phyloP scores from a whole-genome alignment of 1,140 invertebrate genomes.

The Eriosoma lanigerum region DNA sequence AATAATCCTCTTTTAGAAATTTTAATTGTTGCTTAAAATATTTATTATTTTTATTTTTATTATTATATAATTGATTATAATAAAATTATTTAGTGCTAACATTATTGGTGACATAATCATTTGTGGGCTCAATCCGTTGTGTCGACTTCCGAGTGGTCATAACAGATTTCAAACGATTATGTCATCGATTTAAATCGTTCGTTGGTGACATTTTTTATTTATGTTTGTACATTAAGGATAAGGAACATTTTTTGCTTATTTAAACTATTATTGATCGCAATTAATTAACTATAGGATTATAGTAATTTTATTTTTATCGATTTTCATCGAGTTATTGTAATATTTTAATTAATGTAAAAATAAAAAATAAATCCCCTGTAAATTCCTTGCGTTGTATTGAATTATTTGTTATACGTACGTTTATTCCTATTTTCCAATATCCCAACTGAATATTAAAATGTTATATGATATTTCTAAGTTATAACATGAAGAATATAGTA shows the following conservation, averaged over 20 bases:
- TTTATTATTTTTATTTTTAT: conserved; percentile 41
- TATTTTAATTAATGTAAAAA: conserved; percentile 49
- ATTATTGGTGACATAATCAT: conserved; percentile 47
- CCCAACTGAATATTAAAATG: too few species aligned
- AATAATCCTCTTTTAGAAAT: conserved; percentile 44
- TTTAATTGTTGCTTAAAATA: conserved; percentile 49
- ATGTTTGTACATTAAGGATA: conserved; percentile 47
- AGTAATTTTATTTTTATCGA: conserved; percentile 49
- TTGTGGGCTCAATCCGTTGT: conserved; percentile 49
- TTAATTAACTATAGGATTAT: conserved; percentile 50
- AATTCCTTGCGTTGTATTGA: neutral
- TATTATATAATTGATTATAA: conserved; percentile 42
- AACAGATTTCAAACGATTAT: conserved; percentile 37
- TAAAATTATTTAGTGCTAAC: conserved; percentile 43
- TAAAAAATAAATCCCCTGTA: conserved; percentile 47
- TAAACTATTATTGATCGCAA: conserved; percentile 35
- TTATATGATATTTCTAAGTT: too few species aligned
- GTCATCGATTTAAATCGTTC: conserved; percentile 40
- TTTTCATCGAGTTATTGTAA: conserved; percentile 48
- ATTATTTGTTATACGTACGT: neutral
- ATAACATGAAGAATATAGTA: too few species aligned
- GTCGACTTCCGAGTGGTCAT: conserved; percentile 47
- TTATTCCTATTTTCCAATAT: neutral
- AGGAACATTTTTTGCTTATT: conserved; percentile 41
- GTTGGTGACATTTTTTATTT: conserved; percentile 44